Conservation (phyloP, 1,140 invertebrate genomes). For the Lordiphosa collinella region DNA sequence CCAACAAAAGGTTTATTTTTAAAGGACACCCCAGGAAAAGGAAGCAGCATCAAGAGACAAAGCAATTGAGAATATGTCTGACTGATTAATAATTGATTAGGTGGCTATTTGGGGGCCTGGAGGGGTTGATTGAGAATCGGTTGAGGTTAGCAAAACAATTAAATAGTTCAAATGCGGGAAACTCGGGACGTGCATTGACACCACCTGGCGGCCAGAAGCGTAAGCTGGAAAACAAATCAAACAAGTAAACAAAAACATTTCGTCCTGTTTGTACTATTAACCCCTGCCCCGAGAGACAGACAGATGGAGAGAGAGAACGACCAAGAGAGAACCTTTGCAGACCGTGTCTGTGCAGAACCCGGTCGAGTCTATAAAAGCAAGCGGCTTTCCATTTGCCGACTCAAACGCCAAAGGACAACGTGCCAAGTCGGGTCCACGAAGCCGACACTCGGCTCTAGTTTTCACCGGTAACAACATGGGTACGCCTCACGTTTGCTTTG, state of each 20-base stretch:
- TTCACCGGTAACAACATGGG: conserved; percentile 37
- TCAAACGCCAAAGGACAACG: conserved; percentile 74
- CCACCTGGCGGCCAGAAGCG: conserved; percentile 44
- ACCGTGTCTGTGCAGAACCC: conserved; percentile 37
- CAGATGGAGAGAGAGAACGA: not conserved
- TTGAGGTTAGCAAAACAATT: conserved; percentile 29
- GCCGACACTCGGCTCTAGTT: not conserved
- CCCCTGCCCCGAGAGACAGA: not conserved
- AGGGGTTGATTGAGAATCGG: not conserved
- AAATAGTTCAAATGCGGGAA: conserved; percentile 5
- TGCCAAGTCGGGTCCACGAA: conserved; percentile 29
- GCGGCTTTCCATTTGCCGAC: conserved; percentile 62
- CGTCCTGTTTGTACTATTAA: conserved; percentile 47
- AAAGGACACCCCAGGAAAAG: conserved; percentile 2
- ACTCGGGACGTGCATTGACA: conserved; percentile 28
- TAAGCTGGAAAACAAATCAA: conserved; percentile 26
- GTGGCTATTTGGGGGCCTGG: conserved; percentile 1
- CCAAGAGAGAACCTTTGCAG: conserved; percentile 29
- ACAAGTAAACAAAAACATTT: conserved; percentile 51
- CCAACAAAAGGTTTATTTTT: conserved; percentile 21
- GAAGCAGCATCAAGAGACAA: conserved; percentile 34
- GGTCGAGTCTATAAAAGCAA: conserved; percentile 68
- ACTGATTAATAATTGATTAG: conserved; percentile 43
- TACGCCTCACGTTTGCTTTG: conserved; percentile 68
- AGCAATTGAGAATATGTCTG: conserved; percentile 28